Evolutionary conservation across 2,888 invertebrate species (phyloP), one percentile per base, ranked within the genome.

Genomic region (Xestia sexstrigata): DNA sequence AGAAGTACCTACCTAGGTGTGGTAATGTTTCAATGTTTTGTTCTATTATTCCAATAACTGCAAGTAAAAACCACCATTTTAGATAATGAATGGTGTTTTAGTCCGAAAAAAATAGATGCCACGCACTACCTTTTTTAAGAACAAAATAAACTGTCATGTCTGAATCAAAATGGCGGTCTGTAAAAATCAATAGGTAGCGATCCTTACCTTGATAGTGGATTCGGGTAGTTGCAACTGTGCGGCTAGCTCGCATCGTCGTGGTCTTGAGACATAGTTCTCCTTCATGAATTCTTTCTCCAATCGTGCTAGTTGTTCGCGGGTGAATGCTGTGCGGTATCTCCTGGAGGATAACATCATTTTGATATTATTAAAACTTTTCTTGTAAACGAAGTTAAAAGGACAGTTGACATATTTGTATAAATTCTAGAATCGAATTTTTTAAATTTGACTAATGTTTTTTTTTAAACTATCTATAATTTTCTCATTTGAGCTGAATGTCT

Each of bases 241-340:
- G 0, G 99, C 99, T 60, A 99, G 96, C 94, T 99, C 99, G 93
- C 99, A 99, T 83, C 99, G 97, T 78, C 99, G 97, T 0, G 99
- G 99, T 74, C 99, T 97, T 1, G 99, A 99, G 0, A 99, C 99
- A 95, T 99, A 99, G 95, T 99, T 99, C 95, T 99, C 99, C 90
- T 99, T 98, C 95, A 98, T 98, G 93, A 99, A 99, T 94, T 99
- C 99, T 90, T 99, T 99, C 95, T 99, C 99, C 74, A 99, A 96
- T 23, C 99, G 97, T 0, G 97, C 98, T 65, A 99, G 95, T 93
- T 99, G 99, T 92, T 99, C 99, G 20, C 99, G 97, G 0, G 99
- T 99, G 95, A 99, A 99, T 0, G 99, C 99, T 0, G 99, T 99
- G 69, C 99, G 97, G 94, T 99, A 99, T 74, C 99, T 97, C 79